Base-by-base conservation (phyloP, 2,797 vertebrate genomes). In the Propithecus deckenii region DNA sequence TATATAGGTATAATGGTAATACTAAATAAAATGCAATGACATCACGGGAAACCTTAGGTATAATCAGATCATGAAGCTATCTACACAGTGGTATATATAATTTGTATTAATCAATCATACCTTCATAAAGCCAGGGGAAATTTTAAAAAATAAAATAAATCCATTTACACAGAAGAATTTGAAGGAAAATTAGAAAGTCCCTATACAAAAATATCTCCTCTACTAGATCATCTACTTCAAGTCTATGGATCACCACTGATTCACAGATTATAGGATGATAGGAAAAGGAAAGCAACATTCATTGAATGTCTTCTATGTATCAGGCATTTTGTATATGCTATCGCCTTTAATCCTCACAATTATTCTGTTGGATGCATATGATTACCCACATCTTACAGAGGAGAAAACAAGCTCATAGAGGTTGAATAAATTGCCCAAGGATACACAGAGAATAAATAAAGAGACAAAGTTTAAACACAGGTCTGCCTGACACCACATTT, bases 171-270 rank as follows among this genome's bases (percentile, higher is more conserved):
- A 48, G 32, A 61, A 18, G 15, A 30, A 95, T 86, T 87, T 89
- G 85, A 95, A 96, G 85, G 63, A 84, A 96, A 92, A 67, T 78
- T 81, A 88, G 50, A 94, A 95, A 78, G 28, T 50, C n/a, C 35
- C 23, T 85, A 52, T 28, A 67, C 41, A 79, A 95, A 96, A 94
- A 69, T n/a, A 83, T 52, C 2, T 94, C 10, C 38, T 81, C n/a
- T 69, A 89, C 28, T 55, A 89, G 38, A 81, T 23, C 43, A 86
- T 32, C 46, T 86, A 46, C 15, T 63, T 94, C 61, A 94, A 94
- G 74, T 65, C 41, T 71, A 32, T 35, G 80, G 35, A 85, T 93
- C 43, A 20, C 43, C 72, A 86, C 28, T 61, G 69, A 30, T 55
- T 74, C 61, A 95, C 17, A 86, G 41, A 61, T 48, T 92, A 86